phyloP scores from a whole-genome alignment of 2,797 vertebrate species.

The Phalloptychus januarius region DNA sequence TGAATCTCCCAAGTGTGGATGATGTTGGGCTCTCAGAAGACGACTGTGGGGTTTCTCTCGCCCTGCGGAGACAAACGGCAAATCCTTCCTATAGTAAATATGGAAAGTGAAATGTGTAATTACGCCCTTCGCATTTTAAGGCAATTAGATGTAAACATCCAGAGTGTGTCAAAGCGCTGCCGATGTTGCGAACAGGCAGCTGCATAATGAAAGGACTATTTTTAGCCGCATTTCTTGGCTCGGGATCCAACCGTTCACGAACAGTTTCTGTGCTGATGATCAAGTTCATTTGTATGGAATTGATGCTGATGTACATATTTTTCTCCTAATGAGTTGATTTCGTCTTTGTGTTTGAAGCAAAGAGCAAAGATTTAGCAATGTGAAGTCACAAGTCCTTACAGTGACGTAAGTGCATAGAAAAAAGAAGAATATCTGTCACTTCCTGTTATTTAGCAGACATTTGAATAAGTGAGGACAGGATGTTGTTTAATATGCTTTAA shows the following conservation, averaged over 20 bases:
- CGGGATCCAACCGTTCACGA: neutral
- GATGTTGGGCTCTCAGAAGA: constrained; percentile 19
- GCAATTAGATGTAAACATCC: constrained; percentile 7
- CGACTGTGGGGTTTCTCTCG: constrained; percentile 15
- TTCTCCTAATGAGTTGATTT: neutral
- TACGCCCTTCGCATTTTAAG: neutral
- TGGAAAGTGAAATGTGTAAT: constrained; percentile 5
- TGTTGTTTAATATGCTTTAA: constrained; percentile 33
- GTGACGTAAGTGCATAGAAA: constrained; percentile 18
- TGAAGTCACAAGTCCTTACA: neutral
- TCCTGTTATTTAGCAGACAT: constrained; percentile 37
- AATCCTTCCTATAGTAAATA: neutral
- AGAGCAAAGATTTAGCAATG: neutral
- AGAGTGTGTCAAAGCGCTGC: constrained; percentile 18
- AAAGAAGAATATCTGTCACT: constrained; percentile 26
- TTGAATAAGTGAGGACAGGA: constrained; percentile 16
- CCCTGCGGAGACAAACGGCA: constrained; percentile 10
- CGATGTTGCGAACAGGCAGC: constrained; percentile 1
- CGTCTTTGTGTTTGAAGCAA: neutral
- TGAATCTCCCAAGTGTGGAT: constrained; percentile 35
- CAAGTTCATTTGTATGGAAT: neutral
- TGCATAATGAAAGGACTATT: constrained; percentile 5
- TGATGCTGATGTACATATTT: neutral
- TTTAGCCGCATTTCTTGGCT: constrained; percentile 1
- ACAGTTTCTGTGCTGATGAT: constrained; percentile 3